Evolutionary conservation across 2,888 invertebrate species (phyloP).

Genomic region (Drosophila quinaria): DNA sequence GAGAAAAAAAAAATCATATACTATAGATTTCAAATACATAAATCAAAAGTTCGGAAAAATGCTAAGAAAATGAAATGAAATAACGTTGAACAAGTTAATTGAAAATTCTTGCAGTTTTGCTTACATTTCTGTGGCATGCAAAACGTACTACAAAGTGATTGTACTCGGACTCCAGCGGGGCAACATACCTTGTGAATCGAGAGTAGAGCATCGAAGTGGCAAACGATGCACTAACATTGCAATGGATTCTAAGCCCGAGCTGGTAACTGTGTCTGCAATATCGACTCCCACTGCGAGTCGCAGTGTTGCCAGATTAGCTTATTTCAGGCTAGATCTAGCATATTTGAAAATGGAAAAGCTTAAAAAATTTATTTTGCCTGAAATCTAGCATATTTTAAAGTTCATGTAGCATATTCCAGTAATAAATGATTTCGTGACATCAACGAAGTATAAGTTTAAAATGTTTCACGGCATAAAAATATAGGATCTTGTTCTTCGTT

Average conservation of each 20-base stretch:
- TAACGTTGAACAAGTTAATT: background rate
- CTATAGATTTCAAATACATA: background rate
- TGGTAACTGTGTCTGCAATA: conserved; percentile 38
- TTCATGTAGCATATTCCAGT: too few species aligned
- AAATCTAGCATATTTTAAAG: too few species aligned
- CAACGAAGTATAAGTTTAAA: too few species aligned
- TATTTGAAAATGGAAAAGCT: too few species aligned
- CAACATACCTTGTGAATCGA: conserved; percentile 1
- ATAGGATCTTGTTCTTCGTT: too few species aligned
- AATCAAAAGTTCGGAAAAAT: background rate
- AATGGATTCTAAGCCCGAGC: conserved; percentile 45
- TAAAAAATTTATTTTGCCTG: too few species aligned
- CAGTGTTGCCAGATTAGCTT: too few species aligned
- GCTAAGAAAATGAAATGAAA: background rate
- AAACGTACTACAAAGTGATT: background rate
- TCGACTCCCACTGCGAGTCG: conserved; percentile 22
- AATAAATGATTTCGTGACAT: too few species aligned
- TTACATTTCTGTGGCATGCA: background rate
- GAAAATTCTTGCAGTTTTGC: background rate
- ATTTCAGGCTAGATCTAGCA: too few species aligned
- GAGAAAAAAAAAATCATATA: background rate
- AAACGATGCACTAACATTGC: conserved; percentile 35
- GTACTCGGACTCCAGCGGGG: background rate
- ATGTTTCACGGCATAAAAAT: too few species aligned
- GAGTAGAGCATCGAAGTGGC: conserved; percentile 23